A percentile compares a stretch with the other conserved stretches of the same genome.
Evolutionary conservation across 2,113 vertebrate species (phyloP).

Genomic region (Dicrurus megarhynchus): DNA sequence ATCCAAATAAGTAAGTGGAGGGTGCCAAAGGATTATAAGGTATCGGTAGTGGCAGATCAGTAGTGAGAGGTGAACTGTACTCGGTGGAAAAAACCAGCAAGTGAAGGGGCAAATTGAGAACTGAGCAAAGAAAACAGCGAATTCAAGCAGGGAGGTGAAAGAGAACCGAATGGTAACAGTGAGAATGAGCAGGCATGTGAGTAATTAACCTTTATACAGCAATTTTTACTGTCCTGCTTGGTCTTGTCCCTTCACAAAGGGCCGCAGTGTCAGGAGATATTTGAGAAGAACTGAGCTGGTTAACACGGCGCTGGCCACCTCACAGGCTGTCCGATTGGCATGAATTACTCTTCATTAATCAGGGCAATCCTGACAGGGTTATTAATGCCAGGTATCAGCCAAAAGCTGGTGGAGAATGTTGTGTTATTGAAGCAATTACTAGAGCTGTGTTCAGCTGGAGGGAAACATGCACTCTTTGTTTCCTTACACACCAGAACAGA

Average conservation of each 20-base stretch:
- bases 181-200: neutral
- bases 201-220: slow-evolving; percentile 28
- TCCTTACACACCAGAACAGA: neutral
- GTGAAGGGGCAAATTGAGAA: neutral
- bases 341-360: neutral
- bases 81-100: accelerated
- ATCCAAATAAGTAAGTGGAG: neutral
- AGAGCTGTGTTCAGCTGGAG: neutral
- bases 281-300: neutral
- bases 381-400: neutral
- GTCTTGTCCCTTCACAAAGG: neutral
- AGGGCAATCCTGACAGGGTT: neutral
- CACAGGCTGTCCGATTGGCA: neutral
- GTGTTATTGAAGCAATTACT: neutral
- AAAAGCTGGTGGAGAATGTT: neutral
- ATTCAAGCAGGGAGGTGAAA: neutral
- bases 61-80: neutral
- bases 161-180: neutral
- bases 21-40: neutral
- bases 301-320: neutral
- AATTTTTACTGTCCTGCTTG: neutral
- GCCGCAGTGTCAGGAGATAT: neutral
- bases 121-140: neutral
- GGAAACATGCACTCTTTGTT: neutral
- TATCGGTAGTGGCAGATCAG: neutral